Evolutionary conservation across 2,113 vertebrate species (phyloP).

Genomic region (Mus musculus): GRCm39 chr7:101246501-101247000

Average conservation of each 20-base stretch:
- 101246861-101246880: not conserved
- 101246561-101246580: not conserved
- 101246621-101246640: not conserved
- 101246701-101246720: not conserved
- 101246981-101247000: not conserved
- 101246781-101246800: not conserved
- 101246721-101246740: not conserved
- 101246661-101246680: not conserved
- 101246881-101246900: not conserved
- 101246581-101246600: not conserved
- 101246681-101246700: not conserved
- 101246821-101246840: not conserved
- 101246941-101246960: not conserved
- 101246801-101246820: not conserved
- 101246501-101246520: not conserved
- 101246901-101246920: not conserved
- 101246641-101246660: not conserved
- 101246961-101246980: not conserved
- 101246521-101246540: not conserved
- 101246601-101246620: not conserved
- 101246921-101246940: not conserved
- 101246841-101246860: not conserved
- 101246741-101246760: not conserved
- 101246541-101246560: not conserved
- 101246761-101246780: not conserved